Conservation (phyloP, 2,888 invertebrate species). For the Sepiola atlantica region DNA sequence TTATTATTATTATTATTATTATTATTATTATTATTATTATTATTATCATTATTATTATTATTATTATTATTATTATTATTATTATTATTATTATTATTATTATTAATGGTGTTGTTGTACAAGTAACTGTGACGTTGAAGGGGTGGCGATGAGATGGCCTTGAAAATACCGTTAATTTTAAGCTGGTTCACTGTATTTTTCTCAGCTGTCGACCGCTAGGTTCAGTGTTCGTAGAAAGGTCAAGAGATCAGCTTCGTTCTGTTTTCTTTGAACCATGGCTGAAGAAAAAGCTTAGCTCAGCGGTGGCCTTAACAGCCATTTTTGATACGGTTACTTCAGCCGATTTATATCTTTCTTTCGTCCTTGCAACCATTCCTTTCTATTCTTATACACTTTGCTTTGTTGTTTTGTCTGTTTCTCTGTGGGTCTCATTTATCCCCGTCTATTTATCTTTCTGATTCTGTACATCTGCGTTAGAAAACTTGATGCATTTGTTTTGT, state of each 20-base stretch:
- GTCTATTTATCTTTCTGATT: background rate
- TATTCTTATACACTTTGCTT: background rate
- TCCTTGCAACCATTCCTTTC: background rate
- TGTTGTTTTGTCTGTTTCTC: background rate
- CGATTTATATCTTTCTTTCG: background rate
- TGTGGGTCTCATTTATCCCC: background rate
- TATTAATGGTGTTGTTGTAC: background rate
- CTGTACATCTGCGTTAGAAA: too few relatives aligned
- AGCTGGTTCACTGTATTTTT: background rate
- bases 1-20: background rate
- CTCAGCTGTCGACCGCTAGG: background rate
- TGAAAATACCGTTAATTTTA: background rate
- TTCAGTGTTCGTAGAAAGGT: background rate
- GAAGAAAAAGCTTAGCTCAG: slow-evolving; percentile 2
- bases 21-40: background rate
- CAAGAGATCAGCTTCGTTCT: slow-evolving; percentile 11
- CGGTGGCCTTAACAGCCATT: background rate
- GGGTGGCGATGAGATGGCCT: background rate
- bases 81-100: background rate
- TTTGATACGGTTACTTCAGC: background rate
- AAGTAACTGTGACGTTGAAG: too few relatives aligned
- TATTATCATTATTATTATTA: background rate
- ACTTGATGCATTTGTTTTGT: too few relatives aligned
- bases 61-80: background rate
- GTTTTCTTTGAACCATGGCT: background rate